Conservation (phyloP, 2,113 vertebrate species). For the Pseudonaja textilis region DNA sequence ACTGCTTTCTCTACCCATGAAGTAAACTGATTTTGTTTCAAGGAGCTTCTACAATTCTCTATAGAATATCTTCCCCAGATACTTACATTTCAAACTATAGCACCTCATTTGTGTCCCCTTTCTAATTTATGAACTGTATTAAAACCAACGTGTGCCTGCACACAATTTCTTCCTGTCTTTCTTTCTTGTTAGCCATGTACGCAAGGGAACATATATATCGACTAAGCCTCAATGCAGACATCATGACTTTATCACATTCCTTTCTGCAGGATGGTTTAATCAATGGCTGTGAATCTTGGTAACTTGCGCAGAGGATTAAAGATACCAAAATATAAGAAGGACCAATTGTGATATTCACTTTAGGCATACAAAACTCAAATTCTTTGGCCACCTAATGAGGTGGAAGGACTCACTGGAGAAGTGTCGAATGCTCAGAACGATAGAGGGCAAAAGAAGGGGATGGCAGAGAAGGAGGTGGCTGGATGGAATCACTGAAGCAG, state of each 20-base stretch:
- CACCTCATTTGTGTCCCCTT: not conserved
- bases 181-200: not conserved
- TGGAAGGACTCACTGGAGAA: too few relatives aligned
- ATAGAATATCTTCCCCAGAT: not conserved
- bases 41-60: not conserved
- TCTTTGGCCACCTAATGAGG: too few relatives aligned
- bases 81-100: not conserved
- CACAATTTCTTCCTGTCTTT: not conserved
- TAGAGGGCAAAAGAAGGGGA: too few relatives aligned
- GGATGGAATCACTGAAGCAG: too few relatives aligned
- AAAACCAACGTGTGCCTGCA: not conserved
- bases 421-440: too few relatives aligned
- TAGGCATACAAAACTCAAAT: not conserved
- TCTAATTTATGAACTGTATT: not conserved
- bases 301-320: not conserved
- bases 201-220: not conserved
- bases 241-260: not conserved
- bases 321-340: not conserved
- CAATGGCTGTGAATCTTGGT: not conserved
- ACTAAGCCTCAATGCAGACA: not conserved
- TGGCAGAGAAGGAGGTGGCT: too few relatives aligned
- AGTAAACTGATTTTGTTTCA: not conserved
- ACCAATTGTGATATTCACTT: not conserved
- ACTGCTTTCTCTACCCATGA: conserved; percentile 28
- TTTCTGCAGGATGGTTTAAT: not conserved